Conservation (phyloP, 2,113 vertebrate genomes). For the Corythoichthys intestinalis region DNA sequence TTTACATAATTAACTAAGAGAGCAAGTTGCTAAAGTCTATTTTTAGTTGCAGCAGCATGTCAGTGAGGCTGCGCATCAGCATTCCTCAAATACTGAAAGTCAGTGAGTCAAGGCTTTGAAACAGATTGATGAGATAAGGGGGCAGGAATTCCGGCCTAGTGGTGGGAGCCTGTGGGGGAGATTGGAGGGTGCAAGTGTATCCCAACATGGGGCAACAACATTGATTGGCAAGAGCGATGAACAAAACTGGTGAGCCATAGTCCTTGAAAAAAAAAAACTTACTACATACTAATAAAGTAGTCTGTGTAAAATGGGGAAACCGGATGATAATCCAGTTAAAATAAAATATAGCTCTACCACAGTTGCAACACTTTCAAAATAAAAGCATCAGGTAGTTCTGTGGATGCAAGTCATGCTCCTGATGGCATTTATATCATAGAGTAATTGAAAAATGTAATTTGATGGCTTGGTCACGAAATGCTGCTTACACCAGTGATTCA, state of each 20-base stretch:
- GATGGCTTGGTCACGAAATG: background rate
- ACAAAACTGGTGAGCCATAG: background rate
- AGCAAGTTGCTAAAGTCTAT: constrained; percentile 36
- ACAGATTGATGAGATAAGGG: constrained; percentile 69
- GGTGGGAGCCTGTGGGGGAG: constrained; percentile 11
- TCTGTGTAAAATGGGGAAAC: background rate
- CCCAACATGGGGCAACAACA: background rate
- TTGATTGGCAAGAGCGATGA: background rate
- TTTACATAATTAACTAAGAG: background rate
- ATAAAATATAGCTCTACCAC: background rate
- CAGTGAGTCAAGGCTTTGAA: constrained; percentile 37
- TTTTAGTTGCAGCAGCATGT: constrained; percentile 39
- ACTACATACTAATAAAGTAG: background rate
- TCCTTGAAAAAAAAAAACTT: background rate
- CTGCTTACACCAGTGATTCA: background rate
- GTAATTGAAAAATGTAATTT: too few species aligned
- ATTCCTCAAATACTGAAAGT: constrained; percentile 59
- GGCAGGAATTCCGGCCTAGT: constrained; percentile 59
- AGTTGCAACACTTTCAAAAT: background rate
- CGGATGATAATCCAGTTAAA: background rate
- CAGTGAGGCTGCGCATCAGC: constrained; percentile 42
- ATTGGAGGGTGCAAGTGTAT: background rate
- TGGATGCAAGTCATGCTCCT: background rate
- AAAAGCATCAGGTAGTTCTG: background rate
- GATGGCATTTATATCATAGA: too few species aligned